These are phyloP conservation scores for Mesochorus sp. DNA, from an alignment of 2,888 invertebrate genomes.

Conservation along the genomic window DNA sequence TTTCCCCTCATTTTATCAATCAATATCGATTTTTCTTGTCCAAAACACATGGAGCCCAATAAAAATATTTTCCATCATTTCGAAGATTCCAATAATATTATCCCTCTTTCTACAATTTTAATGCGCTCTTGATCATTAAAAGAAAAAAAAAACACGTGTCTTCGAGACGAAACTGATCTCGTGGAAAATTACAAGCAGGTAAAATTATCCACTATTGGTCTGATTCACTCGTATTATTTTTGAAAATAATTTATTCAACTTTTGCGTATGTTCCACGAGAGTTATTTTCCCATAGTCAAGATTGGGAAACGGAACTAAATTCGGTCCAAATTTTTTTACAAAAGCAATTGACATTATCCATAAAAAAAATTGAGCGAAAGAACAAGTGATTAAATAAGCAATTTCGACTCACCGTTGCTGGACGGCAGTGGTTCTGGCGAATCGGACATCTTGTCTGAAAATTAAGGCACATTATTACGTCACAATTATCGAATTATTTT, in stretches of 20 bases:
- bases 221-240: background rate
- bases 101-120: too few species aligned
- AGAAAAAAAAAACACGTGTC: background rate
- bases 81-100: too few species aligned
- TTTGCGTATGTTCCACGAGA: too few species aligned
- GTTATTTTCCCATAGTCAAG: too few species aligned
- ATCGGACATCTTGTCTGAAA: slow-evolving; percentile 78
- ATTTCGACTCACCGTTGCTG: slow-evolving; percentile 72
- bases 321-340: too few species aligned
- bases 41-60: background rate
- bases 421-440: slow-evolving; percentile 68
- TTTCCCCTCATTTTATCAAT: slow-evolving; percentile 10
- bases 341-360: background rate
- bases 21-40: slow-evolving; percentile 35
- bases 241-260: too few species aligned
- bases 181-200: too few species aligned
- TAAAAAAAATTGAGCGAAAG: background rate
- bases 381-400: background rate
- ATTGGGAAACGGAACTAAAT: too few species aligned
- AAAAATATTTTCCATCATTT: background rate
- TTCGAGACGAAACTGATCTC: background rate
- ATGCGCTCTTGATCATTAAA: background rate
- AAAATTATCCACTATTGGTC: too few species aligned
- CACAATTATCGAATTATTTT: too few species aligned
- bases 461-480: too few species aligned